Evolutionary conservation across 2,797 vertebrate species (phyloP).

Genomic region (Hemitrygon akajei): DNA sequence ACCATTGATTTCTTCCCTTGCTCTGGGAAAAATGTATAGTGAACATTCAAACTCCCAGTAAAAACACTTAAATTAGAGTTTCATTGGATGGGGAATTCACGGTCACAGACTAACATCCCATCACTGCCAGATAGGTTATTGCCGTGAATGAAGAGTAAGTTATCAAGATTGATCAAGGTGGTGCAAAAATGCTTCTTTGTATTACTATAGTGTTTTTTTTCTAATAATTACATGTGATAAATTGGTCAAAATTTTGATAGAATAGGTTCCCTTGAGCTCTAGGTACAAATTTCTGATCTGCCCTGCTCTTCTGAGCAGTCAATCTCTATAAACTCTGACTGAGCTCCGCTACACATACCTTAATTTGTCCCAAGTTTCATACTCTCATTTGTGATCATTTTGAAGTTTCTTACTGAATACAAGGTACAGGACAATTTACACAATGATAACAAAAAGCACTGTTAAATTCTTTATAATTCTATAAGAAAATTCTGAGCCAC

Average conservation of each 20-base stretch:
- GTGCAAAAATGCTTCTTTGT: not conserved
- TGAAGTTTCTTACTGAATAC: no score
- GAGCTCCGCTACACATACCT: no score
- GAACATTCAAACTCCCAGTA: not conserved
- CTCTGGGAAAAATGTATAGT: not conserved
- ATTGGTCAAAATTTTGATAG: not conserved
- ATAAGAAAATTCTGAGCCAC: no score
- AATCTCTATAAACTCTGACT: no score
- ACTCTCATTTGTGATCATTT: no score
- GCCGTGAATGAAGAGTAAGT: not conserved
- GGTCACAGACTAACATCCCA: not conserved
- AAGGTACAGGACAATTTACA: no score
- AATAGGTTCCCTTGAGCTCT: not conserved
- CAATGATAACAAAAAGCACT: no score
- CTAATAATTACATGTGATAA: not conserved
- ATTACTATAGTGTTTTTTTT: not conserved
- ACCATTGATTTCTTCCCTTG: not conserved
- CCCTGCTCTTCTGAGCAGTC: no score
- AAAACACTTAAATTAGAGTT: not conserved
- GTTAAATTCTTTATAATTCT: no score
- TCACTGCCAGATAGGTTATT: not conserved
- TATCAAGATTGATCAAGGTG: not conserved
- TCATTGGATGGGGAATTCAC: not conserved
- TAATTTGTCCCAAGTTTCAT: no score
- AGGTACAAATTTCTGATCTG: no score